phyloP scores from a whole-genome alignment of 2,113 vertebrate species.

The Grallaria varia region DNA sequence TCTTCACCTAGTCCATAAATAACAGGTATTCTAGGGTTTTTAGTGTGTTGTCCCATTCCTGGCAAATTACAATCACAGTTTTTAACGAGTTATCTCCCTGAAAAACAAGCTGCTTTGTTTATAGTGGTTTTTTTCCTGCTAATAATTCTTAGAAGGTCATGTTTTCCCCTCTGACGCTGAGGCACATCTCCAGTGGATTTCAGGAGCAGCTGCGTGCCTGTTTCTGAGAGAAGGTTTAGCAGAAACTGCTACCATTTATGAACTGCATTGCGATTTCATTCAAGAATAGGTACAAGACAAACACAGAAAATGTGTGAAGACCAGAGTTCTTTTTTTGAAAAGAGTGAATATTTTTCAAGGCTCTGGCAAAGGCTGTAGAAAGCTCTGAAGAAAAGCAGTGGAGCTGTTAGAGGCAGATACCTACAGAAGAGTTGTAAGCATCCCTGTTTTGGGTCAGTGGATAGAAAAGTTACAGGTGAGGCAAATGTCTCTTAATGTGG shows the following conservation, averaged over 20 bases:
- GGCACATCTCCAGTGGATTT: background rate
- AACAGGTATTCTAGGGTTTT: background rate
- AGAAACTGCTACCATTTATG: background rate
- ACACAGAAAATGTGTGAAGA: background rate
- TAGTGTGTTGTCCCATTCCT: background rate
- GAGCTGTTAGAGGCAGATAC: background rate
- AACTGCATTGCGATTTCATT: background rate
- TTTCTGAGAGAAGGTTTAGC: background rate
- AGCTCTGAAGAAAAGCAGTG: background rate
- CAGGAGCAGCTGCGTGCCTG: background rate
- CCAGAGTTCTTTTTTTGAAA: background rate
- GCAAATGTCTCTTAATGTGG: background rate
- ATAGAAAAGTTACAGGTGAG: background rate
- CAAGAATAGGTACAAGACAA: background rate
- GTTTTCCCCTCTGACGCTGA: background rate
- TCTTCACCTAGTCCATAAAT: background rate
- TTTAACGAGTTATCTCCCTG: background rate
- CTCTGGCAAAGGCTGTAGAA: background rate
- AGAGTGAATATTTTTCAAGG: background rate
- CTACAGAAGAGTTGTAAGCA: background rate
- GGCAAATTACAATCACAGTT: slow-evolving; percentile 24
- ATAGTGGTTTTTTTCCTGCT: background rate
- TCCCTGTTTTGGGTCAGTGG: background rate
- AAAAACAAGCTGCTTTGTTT: background rate
- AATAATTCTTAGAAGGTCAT: background rate